These are phyloP conservation scores for Diglossa cyanea DNA, from an alignment of 2,797 vertebrate genomes.

Conservation along the genomic window DNA sequence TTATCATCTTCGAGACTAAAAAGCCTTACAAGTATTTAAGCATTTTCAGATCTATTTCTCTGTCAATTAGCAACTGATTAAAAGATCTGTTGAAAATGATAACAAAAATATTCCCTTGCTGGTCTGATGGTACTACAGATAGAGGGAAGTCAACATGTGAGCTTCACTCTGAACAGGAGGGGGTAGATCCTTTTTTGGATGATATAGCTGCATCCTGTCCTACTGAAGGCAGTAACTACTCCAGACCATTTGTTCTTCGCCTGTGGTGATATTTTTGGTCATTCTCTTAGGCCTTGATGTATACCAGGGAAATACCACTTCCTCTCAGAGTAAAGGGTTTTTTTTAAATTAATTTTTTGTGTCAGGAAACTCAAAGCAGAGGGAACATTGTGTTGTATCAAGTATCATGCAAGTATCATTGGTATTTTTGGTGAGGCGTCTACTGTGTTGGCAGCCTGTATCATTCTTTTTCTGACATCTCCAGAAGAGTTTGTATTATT, in stretches of 20 bases:
- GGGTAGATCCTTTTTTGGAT: not conserved
- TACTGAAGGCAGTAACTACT: not conserved
- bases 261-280: not conserved
- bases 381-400: not conserved
- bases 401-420: not conserved
- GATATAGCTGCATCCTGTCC: not conserved
- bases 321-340: fast-evolving
- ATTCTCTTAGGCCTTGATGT: not conserved
- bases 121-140: not conserved
- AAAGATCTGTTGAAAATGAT: not conserved
- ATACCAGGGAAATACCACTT: not conserved
- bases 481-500: not conserved
- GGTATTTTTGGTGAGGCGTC: not conserved
- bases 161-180: not conserved
- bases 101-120: not conserved
- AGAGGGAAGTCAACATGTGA: not conserved
- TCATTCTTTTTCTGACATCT: not conserved
- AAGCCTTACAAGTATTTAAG: not conserved
- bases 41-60: not conserved
- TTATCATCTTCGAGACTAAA: not conserved
- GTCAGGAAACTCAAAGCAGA: not conserved
- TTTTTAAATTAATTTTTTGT: not conserved
- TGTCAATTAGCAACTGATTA: not conserved
- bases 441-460: not conserved
- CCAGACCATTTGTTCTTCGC: not conserved